Evolutionary conservation across 2,797 vertebrate genomes (phyloP).

Genomic region (Gadopsis bispinosus): DNA sequence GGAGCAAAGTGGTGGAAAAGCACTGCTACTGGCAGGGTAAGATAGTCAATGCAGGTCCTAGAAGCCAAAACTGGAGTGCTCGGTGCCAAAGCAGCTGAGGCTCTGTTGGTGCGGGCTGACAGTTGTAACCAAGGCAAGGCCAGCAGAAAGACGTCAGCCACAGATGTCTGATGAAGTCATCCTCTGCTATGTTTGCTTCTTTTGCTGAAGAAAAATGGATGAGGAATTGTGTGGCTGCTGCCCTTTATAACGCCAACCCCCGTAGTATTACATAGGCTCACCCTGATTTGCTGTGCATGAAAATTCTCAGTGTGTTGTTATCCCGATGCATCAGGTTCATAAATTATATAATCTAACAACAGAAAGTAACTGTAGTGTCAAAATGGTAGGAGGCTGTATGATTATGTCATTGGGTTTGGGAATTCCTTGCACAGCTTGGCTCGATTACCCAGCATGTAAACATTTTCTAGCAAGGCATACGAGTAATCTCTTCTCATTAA

Average conservation of each 20-base stretch:
- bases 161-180: slow-evolving; percentile 1
- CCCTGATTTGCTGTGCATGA: background rate
- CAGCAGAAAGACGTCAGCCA: slow-evolving; percentile 5
- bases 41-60: slow-evolving; percentile 1
- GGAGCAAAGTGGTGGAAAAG: background rate
- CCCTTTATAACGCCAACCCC: background rate
- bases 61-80: slow-evolving; percentile 16
- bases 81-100: slow-evolving; percentile 21
- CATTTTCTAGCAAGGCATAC: slow-evolving; percentile 55
- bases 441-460: slow-evolving; percentile 59
- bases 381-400: background rate
- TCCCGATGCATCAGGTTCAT: background rate
- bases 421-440: slow-evolving; percentile 47
- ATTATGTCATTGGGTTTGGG: slow-evolving; percentile 34
- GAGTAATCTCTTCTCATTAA: slow-evolving; percentile 66
- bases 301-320: background rate
- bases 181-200: background rate
- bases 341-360: background rate
- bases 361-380: background rate
- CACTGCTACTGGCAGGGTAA: slow-evolving; percentile 13
- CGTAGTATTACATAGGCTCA: background rate
- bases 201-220: background rate
- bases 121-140: background rate
- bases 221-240: background rate
- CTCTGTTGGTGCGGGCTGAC: slow-evolving; percentile 3